Evolutionary conservation across 1,140 invertebrate genomes (phyloP).

Genomic region (Saxidomus purpurata): DNA sequence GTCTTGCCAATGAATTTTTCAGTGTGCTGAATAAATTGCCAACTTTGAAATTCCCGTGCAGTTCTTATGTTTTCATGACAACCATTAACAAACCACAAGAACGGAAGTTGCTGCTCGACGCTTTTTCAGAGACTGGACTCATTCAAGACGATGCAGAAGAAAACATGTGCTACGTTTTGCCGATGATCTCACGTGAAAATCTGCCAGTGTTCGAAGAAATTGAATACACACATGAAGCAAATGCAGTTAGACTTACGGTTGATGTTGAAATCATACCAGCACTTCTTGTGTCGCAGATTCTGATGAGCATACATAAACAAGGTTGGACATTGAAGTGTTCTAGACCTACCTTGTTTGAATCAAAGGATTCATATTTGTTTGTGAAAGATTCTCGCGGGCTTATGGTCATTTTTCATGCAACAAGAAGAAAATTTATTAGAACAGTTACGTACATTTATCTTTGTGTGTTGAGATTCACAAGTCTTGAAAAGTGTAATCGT

Average conservation of each 20-base stretch:
- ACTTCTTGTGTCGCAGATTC: neutral
- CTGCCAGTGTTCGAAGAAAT: neutral
- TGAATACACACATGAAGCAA: neutral
- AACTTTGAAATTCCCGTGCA: neutral
- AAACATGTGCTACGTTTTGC: neutral
- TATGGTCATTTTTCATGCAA: neutral
- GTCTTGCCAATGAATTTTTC: neutral
- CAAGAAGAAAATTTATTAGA: no score
- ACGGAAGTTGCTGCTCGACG: neutral
- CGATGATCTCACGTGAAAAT: neutral
- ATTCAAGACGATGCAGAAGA: neutral
- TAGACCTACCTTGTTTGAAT: neutral
- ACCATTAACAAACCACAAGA: neutral
- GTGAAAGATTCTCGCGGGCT: neutral
- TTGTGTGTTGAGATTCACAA: no score
- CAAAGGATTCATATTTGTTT: neutral
- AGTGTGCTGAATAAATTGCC: neutral
- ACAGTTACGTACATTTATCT: no score
- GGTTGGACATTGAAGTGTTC: neutral
- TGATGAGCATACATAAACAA: neutral
- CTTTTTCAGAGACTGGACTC: neutral
- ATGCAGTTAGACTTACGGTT: neutral
- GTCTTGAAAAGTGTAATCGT: no score
- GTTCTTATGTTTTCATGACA: neutral
- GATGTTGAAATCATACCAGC: neutral